Conservation (phyloP, 2,888 invertebrate genomes). For the Aproaerema taeniolella region DNA sequence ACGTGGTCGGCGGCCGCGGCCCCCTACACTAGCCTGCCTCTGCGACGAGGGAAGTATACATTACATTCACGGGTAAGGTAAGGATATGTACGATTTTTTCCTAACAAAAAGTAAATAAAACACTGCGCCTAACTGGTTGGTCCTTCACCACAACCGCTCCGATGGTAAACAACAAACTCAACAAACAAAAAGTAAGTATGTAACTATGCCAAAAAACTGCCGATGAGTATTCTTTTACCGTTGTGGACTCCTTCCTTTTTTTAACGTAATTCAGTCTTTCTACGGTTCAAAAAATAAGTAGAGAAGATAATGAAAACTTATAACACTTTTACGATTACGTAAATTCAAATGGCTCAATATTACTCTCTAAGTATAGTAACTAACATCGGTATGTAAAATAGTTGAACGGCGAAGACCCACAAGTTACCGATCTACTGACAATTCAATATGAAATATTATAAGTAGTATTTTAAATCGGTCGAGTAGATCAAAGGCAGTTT, state of each 20-base stretch:
- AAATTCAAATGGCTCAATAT: conserved; percentile 60
- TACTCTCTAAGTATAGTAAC: conserved; percentile 60
- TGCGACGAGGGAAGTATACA: conserved; percentile 46
- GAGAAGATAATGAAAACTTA: conserved; percentile 47
- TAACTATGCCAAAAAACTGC: conserved; percentile 54
- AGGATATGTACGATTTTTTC: conserved; percentile 75
- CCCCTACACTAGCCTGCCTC: conserved; percentile 39
- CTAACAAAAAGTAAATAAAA: conserved; percentile 48
- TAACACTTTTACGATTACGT: conserved; percentile 47
- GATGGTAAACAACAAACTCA: conserved; percentile 42
- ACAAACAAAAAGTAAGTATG: conserved; percentile 50
- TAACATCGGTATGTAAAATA: conserved; percentile 76
- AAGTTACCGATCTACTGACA: conserved; percentile 33
- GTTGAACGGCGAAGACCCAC: conserved; percentile 50
- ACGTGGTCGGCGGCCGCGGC: conserved; percentile 35
- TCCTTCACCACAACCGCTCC: conserved; percentile 61
- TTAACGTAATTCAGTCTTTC: conserved; percentile 63
- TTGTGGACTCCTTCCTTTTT: conserved; percentile 54
- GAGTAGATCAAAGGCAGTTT: conserved; percentile 26
- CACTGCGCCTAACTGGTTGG: conserved; percentile 51
- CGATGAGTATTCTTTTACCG: conserved; percentile 65
- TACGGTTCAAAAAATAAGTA: conserved; percentile 62
- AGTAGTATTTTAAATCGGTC: conserved; percentile 1
- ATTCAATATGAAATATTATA: conserved; percentile 3
- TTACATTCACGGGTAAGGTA: conserved; percentile 58